These are phyloP conservation scores for Andrena minutula DNA, from an alignment of 2,888 invertebrate species.

Conservation along the genomic window DNA sequence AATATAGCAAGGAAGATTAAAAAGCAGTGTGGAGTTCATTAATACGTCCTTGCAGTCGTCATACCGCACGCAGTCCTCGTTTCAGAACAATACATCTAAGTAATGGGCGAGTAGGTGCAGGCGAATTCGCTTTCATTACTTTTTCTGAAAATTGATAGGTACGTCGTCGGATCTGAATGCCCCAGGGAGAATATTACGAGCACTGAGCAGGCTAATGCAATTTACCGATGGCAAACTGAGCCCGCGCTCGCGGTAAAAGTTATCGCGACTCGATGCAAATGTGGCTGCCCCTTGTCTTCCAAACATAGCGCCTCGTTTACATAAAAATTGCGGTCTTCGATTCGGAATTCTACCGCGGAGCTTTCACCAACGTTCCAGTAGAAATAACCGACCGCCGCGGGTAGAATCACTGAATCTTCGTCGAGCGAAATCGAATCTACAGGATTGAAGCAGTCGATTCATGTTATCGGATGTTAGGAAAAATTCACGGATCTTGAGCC, in stretches of 20 bases:
- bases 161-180: slow-evolving; percentile 5
- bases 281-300: slow-evolving; percentile 38
- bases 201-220: slow-evolving; percentile 33
- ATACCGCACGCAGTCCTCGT: neutral
- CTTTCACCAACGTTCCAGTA: slow-evolving; percentile 51
- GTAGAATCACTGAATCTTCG: slow-evolving; percentile 43
- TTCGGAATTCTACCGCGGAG: slow-evolving; percentile 58
- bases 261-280: slow-evolving; percentile 56
- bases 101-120: neutral
- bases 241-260: slow-evolving; percentile 30
- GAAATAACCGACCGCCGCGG: slow-evolving; percentile 61
- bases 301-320: slow-evolving; percentile 63
- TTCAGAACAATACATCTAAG: no score
- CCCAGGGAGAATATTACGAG: slow-evolving; percentile 37
- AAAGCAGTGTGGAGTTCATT: neutral
- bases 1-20: no score
- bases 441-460: slow-evolving; percentile 79
- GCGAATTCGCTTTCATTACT: slow-evolving; percentile 20
- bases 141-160: slow-evolving; percentile 41
- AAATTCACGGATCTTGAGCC: slow-evolving; percentile 24
- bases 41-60: neutral
- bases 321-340: slow-evolving; percentile 68
- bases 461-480: slow-evolving; percentile 63
- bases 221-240: slow-evolving; percentile 32
- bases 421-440: slow-evolving; percentile 69